Percentiles rank a stretch among this genome's conserved stretches.
Evolutionary conservation across 2,113 vertebrate species (phyloP).

Genomic region (Chaenogobius annularis): DNA sequence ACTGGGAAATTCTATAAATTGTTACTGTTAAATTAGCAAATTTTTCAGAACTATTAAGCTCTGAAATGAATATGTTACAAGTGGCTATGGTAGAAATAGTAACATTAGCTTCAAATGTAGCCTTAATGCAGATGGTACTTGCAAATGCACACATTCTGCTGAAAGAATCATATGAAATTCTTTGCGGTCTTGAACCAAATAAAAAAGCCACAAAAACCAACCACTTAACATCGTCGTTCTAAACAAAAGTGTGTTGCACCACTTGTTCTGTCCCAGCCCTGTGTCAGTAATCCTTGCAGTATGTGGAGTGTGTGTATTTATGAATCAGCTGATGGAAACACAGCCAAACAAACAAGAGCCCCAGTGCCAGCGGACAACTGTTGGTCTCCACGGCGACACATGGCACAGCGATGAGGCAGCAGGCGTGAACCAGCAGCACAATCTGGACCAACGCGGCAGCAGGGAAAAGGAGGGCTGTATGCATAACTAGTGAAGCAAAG

Average conservation of each 20-base stretch:
- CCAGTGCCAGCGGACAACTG: constrained; percentile 30
- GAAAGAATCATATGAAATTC: background rate
- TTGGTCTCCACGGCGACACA: constrained; percentile 28
- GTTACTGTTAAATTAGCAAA: too few species aligned
- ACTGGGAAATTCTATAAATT: too few species aligned
- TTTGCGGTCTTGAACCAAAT: background rate
- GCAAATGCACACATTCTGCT: background rate
- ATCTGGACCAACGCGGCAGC: background rate
- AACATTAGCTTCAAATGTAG: too few species aligned
- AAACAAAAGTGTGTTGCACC: background rate
- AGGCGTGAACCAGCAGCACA: background rate
- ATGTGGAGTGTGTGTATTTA: constrained; percentile 7
- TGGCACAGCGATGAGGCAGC: constrained; percentile 34
- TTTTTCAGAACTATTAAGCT: too few species aligned
- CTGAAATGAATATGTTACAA: too few species aligned
- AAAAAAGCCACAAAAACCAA: background rate
- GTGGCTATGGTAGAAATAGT: too few species aligned
- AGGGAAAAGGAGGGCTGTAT: background rate
- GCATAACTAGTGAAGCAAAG: background rate
- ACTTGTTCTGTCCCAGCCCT: background rate
- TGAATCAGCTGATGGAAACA: constrained; percentile 10
- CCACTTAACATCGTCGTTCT: background rate
- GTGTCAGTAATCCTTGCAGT: background rate
- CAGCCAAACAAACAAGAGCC: constrained; percentile 12
- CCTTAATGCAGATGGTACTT: too few species aligned